Base-by-base conservation (phyloP, 2,113 vertebrate species). In the Caloenas nicobarica region DNA sequence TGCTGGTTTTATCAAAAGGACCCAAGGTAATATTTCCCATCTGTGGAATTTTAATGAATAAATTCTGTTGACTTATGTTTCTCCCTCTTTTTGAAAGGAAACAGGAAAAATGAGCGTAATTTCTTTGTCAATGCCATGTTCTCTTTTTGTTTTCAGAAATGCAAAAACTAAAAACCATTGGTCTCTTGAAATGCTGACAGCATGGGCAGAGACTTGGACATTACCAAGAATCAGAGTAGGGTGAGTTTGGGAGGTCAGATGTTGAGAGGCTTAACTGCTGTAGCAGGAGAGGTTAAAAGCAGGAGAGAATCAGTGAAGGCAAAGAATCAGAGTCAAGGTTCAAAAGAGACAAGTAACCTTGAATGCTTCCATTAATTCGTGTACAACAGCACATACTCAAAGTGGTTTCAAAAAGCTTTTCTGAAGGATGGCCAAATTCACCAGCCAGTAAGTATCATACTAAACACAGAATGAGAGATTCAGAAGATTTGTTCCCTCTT, bases 41-140 rank as follows among this genome's bases (percentile, higher is more conserved):
- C 86, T 95, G 91, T 88, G 94, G 91, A 83, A 95, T 90, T 92
- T 94, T 74, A 94, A 96, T 81, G 68, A 82, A 83, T 44, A 95
- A 81, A 83, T 68, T 73, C 58, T 93, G 88, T 48, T 88, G 85
- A n/a, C 46, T 93, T 95, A 79, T 60, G 33, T 36, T 81, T 81
- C 64, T 57, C 29, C 58, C 36, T 29, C 18, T 65, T 83, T 90
- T 53, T 65, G 51, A 79, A 79, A 78, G 87, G 42, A 81, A 81
- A 76, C 3, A 36, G 38, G 58, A 60, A 65, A 89, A 95, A 85
- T 21, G 34, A 64, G 21, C 2, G 6, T 6, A 58, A 69, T 28
- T 53, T 46, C 33, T 84, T 68, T 53, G 81, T n/a, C 69, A 36
- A 8, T 31, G 61, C 23, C 23, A 28, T 0, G 2, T 36, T 79